phyloP scores from a whole-genome alignment of 30 jellyfish, hydroid and myxozoan species.

The Morbakka virulenta region DNA sequence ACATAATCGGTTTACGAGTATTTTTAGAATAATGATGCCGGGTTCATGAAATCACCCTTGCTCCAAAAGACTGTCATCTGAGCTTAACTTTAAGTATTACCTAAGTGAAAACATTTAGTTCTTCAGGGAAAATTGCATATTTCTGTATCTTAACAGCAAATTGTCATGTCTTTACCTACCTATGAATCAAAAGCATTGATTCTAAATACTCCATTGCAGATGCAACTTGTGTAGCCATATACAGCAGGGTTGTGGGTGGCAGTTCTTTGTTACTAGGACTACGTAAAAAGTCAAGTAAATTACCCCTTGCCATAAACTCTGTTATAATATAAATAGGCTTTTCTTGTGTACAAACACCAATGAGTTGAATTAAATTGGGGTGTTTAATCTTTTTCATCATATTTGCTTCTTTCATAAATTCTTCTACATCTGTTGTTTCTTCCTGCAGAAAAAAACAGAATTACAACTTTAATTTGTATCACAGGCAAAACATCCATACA shows the following conservation, averaged over 20 bases:
- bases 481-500: too few species aligned
- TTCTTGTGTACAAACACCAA: slow-evolving; percentile 96
- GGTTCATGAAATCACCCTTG: not conserved
- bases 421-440: slow-evolving; percentile 86
- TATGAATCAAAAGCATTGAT: slow-evolving; percentile 62
- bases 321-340: slow-evolving; percentile 89
- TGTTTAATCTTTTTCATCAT: slow-evolving; percentile 88
- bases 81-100: not conserved
- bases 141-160: not conserved
- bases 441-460: slow-evolving; percentile 53
- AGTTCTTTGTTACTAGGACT: slow-evolving; percentile 81
- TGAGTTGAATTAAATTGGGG: slow-evolving; percentile 78
- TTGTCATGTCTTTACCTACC: slow-evolving; percentile 66
- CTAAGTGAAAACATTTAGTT: not conserved
- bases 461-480: not conserved
- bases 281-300: slow-evolving; percentile 81
- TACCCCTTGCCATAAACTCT: slow-evolving; percentile 94
- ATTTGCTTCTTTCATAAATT: slow-evolving; percentile 89
- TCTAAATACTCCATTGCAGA: slow-evolving; percentile 95
- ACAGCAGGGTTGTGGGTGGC: slow-evolving; percentile 95
- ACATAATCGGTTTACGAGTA: too few species aligned
- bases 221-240: slow-evolving; percentile 97
- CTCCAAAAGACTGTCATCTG: not conserved
- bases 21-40: too few species aligned
- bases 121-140: not conserved